Evolutionary conservation across 92 coral and sea anemone genomes (phyloP).

Genomic region (Umimayanthus chanpuru): DNA sequence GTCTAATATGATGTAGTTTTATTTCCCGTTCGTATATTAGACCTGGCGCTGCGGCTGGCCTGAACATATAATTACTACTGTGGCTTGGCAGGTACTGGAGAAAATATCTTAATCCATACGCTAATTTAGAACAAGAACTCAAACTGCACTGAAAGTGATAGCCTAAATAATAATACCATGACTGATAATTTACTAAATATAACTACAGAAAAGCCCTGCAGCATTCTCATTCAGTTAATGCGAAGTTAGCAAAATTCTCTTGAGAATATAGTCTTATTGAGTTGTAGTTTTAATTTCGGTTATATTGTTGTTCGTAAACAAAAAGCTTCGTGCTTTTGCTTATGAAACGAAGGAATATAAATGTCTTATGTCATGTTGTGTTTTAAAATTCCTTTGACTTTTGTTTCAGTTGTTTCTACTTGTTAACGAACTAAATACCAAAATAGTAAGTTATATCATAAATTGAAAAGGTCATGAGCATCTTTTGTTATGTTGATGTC

Average conservation of each 20-base stretch:
- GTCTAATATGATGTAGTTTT: not conserved
- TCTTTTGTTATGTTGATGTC: not conserved
- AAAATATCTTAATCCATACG: not conserved
- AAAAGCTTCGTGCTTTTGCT: no score
- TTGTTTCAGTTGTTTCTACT: not conserved
- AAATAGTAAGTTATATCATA: not conserved
- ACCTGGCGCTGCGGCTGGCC: not conserved
- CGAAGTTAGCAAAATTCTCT: no score
- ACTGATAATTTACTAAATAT: not conserved
- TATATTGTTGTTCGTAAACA: no score
- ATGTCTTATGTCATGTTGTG: no score
- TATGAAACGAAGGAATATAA: no score
- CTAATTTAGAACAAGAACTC: not conserved
- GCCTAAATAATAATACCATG: not conserved
- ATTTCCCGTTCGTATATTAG: constrained; percentile 20
- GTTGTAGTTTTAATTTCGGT: no score
- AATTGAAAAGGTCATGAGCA: no score
- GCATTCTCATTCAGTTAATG: no score
- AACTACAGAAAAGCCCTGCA: not conserved
- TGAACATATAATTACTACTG: not conserved
- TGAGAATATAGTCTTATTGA: no score
- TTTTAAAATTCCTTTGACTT: no score
- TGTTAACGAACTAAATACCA: not conserved
- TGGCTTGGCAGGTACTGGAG: not conserved
- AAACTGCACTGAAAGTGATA: no score